These are phyloP conservation scores for Accipiter virgatus DNA, from an alignment of 2,113 vertebrate genomes.

Conservation along the genomic window DNA sequence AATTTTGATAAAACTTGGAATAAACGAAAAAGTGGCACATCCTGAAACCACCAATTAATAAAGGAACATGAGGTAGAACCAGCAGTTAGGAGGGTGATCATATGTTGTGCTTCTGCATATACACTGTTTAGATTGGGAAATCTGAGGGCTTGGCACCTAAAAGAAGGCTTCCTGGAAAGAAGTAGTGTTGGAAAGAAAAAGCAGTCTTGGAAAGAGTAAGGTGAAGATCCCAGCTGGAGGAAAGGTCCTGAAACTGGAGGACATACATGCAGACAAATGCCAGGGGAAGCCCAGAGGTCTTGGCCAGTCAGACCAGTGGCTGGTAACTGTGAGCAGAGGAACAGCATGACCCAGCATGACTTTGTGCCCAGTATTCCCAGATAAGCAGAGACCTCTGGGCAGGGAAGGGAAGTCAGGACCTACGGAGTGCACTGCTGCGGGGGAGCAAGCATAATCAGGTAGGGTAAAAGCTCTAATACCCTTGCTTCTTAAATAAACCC, in stretches of 20 bases:
- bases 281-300: not conserved
- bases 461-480: not conserved
- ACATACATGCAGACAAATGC: not conserved
- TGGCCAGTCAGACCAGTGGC: not conserved
- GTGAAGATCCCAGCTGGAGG: not conserved
- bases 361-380: not conserved
- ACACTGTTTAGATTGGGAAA: not conserved
- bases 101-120: not conserved
- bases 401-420: not conserved
- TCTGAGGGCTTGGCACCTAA: not conserved
- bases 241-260: not conserved
- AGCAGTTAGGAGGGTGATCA: not conserved
- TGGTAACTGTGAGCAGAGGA: no score
- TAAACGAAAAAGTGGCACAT: not conserved
- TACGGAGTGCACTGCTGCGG: not conserved
- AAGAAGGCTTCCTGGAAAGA: not conserved
- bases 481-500: not conserved
- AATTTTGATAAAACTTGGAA: not conserved
- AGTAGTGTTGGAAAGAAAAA: not conserved
- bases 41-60: not conserved
- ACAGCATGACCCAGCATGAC: not conserved
- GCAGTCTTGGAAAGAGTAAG: not conserved
- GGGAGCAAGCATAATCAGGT: rapidly evolving
- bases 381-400: not conserved
- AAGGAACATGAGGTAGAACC: not conserved